Base-by-base conservation (phyloP, 2,797 vertebrate species). In the Sebastes aleutianus region DNA sequence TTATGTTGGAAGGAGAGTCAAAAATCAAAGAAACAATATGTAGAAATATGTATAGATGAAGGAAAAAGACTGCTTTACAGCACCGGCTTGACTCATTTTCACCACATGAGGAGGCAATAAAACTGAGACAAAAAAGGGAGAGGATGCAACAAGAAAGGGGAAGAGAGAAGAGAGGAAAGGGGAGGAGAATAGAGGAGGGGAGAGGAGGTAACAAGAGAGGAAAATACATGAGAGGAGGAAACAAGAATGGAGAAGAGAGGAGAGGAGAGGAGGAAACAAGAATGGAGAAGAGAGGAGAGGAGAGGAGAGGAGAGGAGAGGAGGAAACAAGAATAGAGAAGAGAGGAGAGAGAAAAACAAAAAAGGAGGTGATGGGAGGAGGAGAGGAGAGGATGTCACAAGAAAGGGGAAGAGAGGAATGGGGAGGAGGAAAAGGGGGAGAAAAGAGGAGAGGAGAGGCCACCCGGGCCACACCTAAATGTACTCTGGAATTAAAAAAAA, bases 391-490 rank as follows among this genome's bases (percentile, higher is more conserved):
- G 8, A 26, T n/a, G 26, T 31, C 5, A 24, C 12, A 18, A 4
- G 26, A 32, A 32, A 50, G 1, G 39, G 10, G 24, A 8, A 8
- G 10, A 10, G 22, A 27, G 22, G 29, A n/a, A 20, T 22, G 18
- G 18, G 29, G 22, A 34, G 2, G 10, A 39, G 6, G 16, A 26
- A n/a, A 47, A 39, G 36, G 26, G 62, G 66, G 47, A 71, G 74
- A 64, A 32, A 32, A 34, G 29, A 24, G 18, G 20, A 53, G 66
- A 39, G 14, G 11, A 71, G 67, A 79, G 68, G 68, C 39, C 32
- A 36, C 53, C 24, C 2, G 22, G 78, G 83, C 88, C 89, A 88
- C 91, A 90, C 90, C 90, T 91, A 79, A 74, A 76, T 67, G 27
- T 31, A 61, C 85, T 53, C 39, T 58, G 18, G 32, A 86, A 54